phyloP scores from a whole-genome alignment of 2,888 invertebrate species.

The Choreutis nemorana region DNA sequence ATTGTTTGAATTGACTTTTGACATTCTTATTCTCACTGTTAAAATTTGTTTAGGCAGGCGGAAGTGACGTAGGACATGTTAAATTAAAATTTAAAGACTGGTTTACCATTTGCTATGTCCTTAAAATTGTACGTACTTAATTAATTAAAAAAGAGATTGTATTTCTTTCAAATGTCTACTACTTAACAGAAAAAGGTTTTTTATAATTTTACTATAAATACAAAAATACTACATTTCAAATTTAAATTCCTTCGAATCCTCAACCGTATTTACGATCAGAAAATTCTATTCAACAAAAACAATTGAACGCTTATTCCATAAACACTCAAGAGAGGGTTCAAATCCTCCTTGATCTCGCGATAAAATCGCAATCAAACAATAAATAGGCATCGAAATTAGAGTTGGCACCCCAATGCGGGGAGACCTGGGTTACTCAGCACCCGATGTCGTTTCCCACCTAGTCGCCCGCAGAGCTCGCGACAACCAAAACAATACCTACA shows the following conservation, averaged over 20 bases:
- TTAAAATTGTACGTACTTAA: too few species aligned
- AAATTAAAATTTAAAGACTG: too few species aligned
- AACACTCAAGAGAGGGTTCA: constrained; percentile 27
- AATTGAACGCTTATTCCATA: constrained; percentile 24
- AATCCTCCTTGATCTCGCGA: constrained; percentile 50
- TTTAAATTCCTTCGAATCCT: too few species aligned
- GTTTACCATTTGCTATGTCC: too few species aligned
- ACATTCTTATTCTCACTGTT: constrained; percentile 29
- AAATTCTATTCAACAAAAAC: constrained; percentile 19
- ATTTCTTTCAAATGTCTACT: too few species aligned
- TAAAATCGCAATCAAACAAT: constrained; percentile 62
- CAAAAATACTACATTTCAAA: too few species aligned
- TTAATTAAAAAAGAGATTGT: too few species aligned
- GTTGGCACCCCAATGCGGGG: constrained; percentile 25
- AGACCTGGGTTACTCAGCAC: constrained; percentile 22
- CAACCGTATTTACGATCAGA: too few species aligned
- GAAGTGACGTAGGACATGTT: too few species aligned
- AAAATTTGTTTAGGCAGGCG: too few species aligned
- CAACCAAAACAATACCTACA: constrained; percentile 55
- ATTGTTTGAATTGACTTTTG: constrained; percentile 49
- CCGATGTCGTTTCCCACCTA: constrained; percentile 55
- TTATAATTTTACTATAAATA: too few species aligned
- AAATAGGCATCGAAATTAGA: constrained; percentile 39
- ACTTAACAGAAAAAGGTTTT: too few species aligned
- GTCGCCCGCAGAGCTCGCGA: constrained; percentile 31